Evolutionary conservation across 2,797 vertebrate genomes (phyloP), one percentile per base, ranked within the genome.

Genomic region (Corythornis leucogaster): DNA sequence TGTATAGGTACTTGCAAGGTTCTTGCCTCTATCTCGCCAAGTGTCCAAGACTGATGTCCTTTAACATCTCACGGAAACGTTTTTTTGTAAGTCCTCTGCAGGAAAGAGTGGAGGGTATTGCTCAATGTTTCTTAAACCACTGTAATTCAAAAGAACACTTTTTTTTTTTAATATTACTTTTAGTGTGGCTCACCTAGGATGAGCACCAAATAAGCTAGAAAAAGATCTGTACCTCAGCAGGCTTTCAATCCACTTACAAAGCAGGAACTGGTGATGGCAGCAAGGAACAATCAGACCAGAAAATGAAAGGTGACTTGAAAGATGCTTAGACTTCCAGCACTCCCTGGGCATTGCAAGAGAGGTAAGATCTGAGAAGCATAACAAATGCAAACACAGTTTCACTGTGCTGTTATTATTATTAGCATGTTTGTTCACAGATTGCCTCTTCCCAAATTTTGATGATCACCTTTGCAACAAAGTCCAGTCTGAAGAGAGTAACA

Each of bases 241-340:
- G 63, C 30, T 87, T 62, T 66, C 81, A 84, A 11, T 43, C 30
- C 48, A 30, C 40, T 67, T 20, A 25, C 2, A 15, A 35, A 50
- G 20, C 35, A 15, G 45, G 22, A 31, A 85, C 51, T 42, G 66
- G 45, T 11, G 35, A 25, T 58, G 68, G 63, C 71, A 82, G 84
- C 68, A 80, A 80, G 71, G 67, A 95, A 77, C 53, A 77, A 87
- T 43, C 79, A 80, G 71, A 91, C 48, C 82, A 93, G 91, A 92
- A 93, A 93, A 89, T 82, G 66, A 82, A 76, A 87, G 81, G 81
- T 70, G 89, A 17, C 21, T 31, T 45, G 30, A 31, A 45, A 64
- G 43, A 45, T 24, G 42, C 71, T 74, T 22, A 3, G 0, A 26
- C 48, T 51, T 79, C 42, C 84, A 79, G 45, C 15, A 13, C 66